phyloP scores from a whole-genome alignment of 2,888 invertebrate genomes.

The Agelastica alni region DNA sequence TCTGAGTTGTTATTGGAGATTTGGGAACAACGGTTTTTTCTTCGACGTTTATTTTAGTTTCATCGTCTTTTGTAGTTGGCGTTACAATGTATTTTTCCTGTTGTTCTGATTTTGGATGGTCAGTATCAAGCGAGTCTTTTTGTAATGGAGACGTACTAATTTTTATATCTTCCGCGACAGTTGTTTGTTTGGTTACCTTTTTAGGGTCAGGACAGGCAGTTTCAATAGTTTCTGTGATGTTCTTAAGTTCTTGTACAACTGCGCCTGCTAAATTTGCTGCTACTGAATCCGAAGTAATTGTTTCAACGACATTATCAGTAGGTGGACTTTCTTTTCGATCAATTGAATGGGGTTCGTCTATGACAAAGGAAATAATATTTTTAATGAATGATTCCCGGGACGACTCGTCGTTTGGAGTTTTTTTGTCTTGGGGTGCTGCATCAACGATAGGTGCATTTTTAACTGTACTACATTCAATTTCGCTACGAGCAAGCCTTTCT shows the following conservation, averaged over 20 bases:
- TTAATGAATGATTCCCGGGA: slow-evolving; percentile 18
- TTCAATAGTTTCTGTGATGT: slow-evolving; percentile 10
- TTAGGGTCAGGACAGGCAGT: slow-evolving; percentile 4
- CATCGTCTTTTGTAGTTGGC: neutral
- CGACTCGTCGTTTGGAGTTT: slow-evolving; percentile 45
- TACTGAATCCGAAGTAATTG: neutral
- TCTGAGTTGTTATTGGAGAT: slow-evolving; percentile 16
- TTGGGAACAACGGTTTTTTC: neutral
- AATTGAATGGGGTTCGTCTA: slow-evolving; percentile 31
- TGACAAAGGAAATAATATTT: slow-evolving; percentile 36
- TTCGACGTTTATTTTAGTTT: neutral
- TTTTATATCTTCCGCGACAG: too few species aligned
- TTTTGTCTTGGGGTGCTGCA: slow-evolving; percentile 41
- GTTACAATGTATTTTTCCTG: neutral
- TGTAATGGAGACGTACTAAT: too few species aligned
- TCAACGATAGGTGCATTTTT: slow-evolving; percentile 48
- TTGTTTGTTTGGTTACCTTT: neutral
- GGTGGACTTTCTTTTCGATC: slow-evolving; percentile 18
- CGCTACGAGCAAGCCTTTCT: slow-evolving; percentile 43
- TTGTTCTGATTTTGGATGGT: too few species aligned
- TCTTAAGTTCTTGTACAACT: neutral
- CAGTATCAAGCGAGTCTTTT: too few species aligned
- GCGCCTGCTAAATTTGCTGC: neutral
- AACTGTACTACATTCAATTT: slow-evolving; percentile 44
- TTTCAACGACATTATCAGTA: neutral